phyloP scores from a whole-genome alignment of 2,113 vertebrate genomes.

The Vulpes lagopus region DNA sequence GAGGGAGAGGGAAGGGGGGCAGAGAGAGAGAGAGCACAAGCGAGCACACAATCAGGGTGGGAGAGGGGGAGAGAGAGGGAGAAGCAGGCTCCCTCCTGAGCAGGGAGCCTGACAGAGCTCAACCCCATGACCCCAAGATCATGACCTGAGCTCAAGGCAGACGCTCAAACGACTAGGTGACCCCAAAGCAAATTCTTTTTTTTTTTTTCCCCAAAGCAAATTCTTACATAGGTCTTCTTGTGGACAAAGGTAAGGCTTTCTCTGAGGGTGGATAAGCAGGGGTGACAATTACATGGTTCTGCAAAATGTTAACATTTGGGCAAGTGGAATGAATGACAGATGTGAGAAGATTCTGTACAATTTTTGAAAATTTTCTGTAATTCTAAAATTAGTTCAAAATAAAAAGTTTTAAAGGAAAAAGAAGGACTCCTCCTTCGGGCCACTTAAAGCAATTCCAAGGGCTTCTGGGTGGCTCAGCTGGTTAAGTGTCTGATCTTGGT shows the following conservation, averaged over 20 bases:
- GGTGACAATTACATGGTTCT: neutral
- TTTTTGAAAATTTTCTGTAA: neutral
- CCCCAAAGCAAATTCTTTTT: too few relatives aligned
- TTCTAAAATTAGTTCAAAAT: slow-evolving; percentile 44
- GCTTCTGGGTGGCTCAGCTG: neutral
- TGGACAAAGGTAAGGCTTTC: neutral
- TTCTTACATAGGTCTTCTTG: neutral
- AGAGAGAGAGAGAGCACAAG: too few relatives aligned
- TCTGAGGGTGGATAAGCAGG: neutral
- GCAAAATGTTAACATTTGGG: neutral
- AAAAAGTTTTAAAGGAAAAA: neutral
- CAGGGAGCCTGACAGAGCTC: too few relatives aligned
- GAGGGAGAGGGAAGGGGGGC: too few relatives aligned
- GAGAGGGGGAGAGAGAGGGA: too few relatives aligned
- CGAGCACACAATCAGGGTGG: too few relatives aligned
- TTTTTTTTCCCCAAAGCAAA: neutral
- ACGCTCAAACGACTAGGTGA: too few relatives aligned
- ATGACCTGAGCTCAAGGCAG: too few relatives aligned
- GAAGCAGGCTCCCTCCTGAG: too few relatives aligned
- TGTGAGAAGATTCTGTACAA: neutral
- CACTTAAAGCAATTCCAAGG: slow-evolving; percentile 8
- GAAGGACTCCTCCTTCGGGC: neutral
- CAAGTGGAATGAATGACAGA: neutral
- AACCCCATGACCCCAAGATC: too few relatives aligned
- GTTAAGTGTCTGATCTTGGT: neutral